Conservation (phyloP, 2,113 vertebrate species). For the Melanerpes formicivorus region DNA sequence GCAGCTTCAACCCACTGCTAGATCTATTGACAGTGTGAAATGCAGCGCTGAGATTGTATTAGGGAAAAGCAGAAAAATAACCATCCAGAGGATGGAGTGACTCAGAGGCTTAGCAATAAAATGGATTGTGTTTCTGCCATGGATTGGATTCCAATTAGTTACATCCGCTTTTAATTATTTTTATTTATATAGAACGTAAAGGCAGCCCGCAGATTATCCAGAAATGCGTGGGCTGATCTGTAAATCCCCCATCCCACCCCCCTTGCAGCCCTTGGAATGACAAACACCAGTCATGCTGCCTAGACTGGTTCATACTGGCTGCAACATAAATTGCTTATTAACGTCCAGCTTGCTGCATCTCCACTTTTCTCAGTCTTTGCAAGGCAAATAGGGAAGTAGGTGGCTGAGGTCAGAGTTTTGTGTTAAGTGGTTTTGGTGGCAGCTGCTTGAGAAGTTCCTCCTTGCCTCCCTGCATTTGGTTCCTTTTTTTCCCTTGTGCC, state of each 20-base stretch:
- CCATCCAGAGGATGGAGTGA: neutral
- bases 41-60: neutral
- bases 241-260: neutral
- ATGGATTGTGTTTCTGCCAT: conserved; percentile 3
- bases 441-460: neutral
- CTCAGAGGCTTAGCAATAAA: conserved; percentile 31
- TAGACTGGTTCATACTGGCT: conserved; percentile 5
- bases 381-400: neutral
- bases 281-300: neutral
- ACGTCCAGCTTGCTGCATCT: neutral
- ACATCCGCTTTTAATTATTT: conserved; percentile 36
- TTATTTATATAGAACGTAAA: conserved; percentile 44
- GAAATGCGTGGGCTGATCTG: neutral
- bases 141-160: conserved; percentile 42
- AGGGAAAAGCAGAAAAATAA: conserved; percentile 29
- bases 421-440: neutral
- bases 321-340: neutral
- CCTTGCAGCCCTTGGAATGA: neutral
- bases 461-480: neutral
- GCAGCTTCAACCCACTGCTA: accelerated
- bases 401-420: neutral
- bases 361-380: neutral
- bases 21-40: neutral
- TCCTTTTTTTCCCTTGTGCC: conserved; percentile 21
- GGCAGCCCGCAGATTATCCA: conserved; percentile 8